Percentiles rank a stretch among this genome's conserved stretches.
Evolutionary conservation across 2,113 vertebrate species (phyloP).

Genomic region (Antechinus flavipes): DNA sequence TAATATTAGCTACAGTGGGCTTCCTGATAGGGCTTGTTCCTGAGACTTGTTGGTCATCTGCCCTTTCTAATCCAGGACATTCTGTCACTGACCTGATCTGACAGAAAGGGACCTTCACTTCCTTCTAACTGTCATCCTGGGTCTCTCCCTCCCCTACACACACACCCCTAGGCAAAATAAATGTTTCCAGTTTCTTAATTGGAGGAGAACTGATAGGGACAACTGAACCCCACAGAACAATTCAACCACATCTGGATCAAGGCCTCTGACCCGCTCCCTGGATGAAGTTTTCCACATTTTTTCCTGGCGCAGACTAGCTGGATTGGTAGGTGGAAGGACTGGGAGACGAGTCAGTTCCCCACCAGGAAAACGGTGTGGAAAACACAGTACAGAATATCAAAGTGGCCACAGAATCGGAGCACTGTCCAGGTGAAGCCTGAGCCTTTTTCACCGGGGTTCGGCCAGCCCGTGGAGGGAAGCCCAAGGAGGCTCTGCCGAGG

Average conservation of each 20-base stretch:
- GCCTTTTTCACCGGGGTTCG: background rate
- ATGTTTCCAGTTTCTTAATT: background rate
- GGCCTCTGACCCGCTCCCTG: background rate
- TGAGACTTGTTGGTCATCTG: background rate
- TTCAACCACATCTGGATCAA: background rate
- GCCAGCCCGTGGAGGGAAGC: background rate
- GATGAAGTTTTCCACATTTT: background rate
- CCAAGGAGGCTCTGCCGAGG: background rate
- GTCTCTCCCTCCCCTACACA: slow-evolving; percentile 19
- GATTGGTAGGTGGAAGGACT: background rate
- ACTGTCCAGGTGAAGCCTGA: background rate
- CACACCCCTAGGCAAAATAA: background rate
- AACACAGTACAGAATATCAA: background rate
- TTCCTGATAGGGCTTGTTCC: background rate
- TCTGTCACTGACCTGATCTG: background rate
- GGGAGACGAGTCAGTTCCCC: background rate
- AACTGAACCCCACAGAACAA: background rate
- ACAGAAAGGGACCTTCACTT: background rate
- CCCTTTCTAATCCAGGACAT: background rate
- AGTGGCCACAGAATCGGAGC: background rate
- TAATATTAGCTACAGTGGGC: background rate
- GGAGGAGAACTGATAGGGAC: background rate
- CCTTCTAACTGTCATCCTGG: background rate
- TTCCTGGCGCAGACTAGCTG: background rate
- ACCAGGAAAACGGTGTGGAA: background rate